These are phyloP conservation scores for Tetraodon nigroviridis DNA, from an alignment of 2,113 vertebrate species.

Conservation along the genomic window DNA sequence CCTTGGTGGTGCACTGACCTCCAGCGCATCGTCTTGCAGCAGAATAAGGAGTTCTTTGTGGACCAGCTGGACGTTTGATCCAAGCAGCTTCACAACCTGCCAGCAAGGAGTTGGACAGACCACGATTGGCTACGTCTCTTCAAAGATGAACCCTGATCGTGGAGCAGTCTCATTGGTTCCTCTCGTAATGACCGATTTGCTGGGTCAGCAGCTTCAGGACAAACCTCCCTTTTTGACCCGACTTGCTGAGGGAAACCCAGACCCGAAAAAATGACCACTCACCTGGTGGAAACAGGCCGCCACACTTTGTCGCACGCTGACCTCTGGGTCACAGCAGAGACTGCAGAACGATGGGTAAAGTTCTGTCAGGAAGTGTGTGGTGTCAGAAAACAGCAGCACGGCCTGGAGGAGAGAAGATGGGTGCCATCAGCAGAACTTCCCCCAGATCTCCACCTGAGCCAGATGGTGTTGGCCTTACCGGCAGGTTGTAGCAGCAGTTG, in stretches of 20 bases:
- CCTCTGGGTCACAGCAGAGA: slow-evolving; percentile 89
- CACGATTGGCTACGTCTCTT: background rate
- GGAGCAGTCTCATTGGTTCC: too few relatives aligned
- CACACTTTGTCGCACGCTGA: slow-evolving; percentile 84
- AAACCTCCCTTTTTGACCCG: background rate
- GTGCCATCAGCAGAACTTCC: background rate
- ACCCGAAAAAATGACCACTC: slow-evolving; percentile 32
- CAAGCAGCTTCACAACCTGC: slow-evolving; percentile 90
- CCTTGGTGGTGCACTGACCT: slow-evolving; percentile 74
- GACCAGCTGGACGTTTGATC: slow-evolving; percentile 82
- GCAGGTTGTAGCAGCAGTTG: slow-evolving; percentile 95
- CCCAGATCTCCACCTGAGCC: background rate
- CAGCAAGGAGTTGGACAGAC: slow-evolving; percentile 33
- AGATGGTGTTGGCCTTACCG: slow-evolving; percentile 62
- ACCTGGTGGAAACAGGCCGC: slow-evolving; percentile 93
- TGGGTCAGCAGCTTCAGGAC: background rate
- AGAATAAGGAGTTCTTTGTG: slow-evolving; percentile 87
- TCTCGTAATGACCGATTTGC: too few relatives aligned
- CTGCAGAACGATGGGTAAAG: slow-evolving; percentile 90
- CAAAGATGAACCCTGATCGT: background rate
- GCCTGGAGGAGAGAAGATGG: slow-evolving; percentile 68
- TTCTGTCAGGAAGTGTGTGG: slow-evolving; percentile 86
- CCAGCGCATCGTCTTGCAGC: slow-evolving; percentile 89
- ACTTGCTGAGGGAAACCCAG: background rate
- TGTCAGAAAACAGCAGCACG: slow-evolving; percentile 89